phyloP scores from a whole-genome alignment of 2,113 vertebrate genomes.

The Pithys albifrons region DNA sequence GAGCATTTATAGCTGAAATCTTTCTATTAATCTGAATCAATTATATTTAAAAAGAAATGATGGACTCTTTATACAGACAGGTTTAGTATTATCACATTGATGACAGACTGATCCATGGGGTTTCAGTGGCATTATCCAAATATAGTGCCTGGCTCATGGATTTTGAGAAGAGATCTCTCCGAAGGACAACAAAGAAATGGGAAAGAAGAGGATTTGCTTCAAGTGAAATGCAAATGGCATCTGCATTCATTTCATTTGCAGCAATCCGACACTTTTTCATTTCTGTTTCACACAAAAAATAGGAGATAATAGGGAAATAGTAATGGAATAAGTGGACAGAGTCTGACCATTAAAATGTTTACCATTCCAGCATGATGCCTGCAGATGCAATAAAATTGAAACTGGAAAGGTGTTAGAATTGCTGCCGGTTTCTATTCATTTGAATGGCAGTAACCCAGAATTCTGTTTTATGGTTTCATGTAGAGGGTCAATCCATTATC shows the following conservation, averaged over 20 bases:
- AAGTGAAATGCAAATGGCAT: conserved; percentile 69
- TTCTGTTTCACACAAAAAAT: conserved; percentile 65
- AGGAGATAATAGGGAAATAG: conserved; percentile 70
- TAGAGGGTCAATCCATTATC: conserved; percentile 75
- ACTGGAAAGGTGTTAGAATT: conserved; percentile 73
- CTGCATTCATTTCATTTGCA: conserved; percentile 65
- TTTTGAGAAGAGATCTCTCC: conserved; percentile 51
- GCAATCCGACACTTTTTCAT: conserved; percentile 74
- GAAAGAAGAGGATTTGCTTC: conserved; percentile 5
- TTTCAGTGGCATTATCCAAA: conserved; percentile 44
- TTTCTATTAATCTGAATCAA: conserved; percentile 52
- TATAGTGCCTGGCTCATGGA: conserved; percentile 16
- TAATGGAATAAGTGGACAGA: conserved; percentile 71
- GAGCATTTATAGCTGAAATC: background rate
- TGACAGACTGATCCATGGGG: background rate
- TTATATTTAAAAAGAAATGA: conserved; percentile 41
- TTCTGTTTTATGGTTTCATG: conserved; percentile 62
- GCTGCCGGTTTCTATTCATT: conserved; percentile 77
- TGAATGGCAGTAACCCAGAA: conserved; percentile 75
- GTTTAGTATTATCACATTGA: conserved; percentile 30
- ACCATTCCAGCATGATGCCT: conserved; percentile 71
- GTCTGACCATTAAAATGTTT: conserved; percentile 79
- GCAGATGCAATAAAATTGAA: conserved; percentile 78
- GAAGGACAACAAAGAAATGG: conserved; percentile 59
- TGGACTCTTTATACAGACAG: background rate